Conservation (phyloP, 2,797 vertebrate genomes). For the Sebastes trivittatus region DNA sequence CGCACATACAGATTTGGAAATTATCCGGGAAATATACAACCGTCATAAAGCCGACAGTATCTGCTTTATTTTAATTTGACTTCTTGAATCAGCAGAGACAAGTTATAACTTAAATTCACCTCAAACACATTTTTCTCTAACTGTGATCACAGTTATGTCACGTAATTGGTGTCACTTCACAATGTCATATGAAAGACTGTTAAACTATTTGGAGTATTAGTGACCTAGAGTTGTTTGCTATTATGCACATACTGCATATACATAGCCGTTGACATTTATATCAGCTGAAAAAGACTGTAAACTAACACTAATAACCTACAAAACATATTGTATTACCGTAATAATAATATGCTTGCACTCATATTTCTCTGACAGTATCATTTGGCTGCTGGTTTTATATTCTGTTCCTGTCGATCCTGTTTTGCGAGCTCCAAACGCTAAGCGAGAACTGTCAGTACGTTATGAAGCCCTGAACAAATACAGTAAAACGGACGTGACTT, state of each 20-base stretch:
- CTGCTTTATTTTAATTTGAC: background rate
- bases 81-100: background rate
- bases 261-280: background rate
- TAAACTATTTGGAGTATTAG: background rate
- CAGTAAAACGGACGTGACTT: background rate
- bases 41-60: background rate
- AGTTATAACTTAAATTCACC: background rate
- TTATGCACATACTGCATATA: background rate
- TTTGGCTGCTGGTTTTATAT: background rate
- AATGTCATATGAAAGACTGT: background rate
- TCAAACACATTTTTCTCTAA: background rate
- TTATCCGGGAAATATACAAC: background rate
- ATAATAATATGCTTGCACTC: background rate
- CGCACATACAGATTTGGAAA: conserved; percentile 3
- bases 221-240: background rate
- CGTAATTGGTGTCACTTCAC: background rate
- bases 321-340: background rate
- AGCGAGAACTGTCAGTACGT: background rate
- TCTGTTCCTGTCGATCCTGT: conserved; percentile 1
- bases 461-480: background rate
- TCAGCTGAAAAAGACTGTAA: background rate
- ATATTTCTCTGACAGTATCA: background rate
- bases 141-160: background rate
- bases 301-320: background rate
- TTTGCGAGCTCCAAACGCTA: background rate